Conservation (phyloP, 2,888 invertebrate genomes). For the Pandemis corylana region DNA sequence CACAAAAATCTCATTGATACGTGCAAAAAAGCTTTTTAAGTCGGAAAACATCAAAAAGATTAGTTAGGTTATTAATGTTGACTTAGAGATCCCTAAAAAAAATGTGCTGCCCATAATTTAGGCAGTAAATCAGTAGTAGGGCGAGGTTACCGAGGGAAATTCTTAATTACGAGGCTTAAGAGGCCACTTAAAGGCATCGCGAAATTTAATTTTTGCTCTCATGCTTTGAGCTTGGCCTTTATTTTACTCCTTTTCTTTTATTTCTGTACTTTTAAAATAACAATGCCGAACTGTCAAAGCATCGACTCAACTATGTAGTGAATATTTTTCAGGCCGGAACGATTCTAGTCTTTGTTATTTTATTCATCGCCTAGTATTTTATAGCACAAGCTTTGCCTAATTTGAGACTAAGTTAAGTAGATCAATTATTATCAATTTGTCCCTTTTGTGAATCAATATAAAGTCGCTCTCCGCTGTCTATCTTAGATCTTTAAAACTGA, state of each 20-base stretch:
- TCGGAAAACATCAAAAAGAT: slow-evolving; percentile 34
- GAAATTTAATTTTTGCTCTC: slow-evolving; percentile 61
- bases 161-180: slow-evolving; percentile 71
- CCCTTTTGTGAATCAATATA: no score
- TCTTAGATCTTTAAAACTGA: no score
- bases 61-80: slow-evolving; percentile 37
- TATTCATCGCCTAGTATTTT: no score
- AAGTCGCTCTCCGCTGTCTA: no score
- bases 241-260: background rate
- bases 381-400: no score
- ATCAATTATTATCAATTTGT: no score
- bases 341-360: no score
- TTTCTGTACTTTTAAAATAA: background rate
- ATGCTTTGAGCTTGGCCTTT: slow-evolving; percentile 28
- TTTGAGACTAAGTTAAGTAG: no score
- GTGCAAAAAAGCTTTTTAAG: background rate
- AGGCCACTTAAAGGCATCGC: slow-evolving; percentile 55
- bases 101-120: slow-evolving; percentile 60
- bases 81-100: slow-evolving; percentile 40
- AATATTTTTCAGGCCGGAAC: no score
- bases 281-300: background rate
- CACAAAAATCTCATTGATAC: slow-evolving; percentile 10
- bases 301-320: background rate
- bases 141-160: slow-evolving; percentile 67
- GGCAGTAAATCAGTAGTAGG: slow-evolving; percentile 66